Evolutionary conservation across 2,113 vertebrate species (phyloP).

Genomic region (Sceloporus undulatus): DNA sequence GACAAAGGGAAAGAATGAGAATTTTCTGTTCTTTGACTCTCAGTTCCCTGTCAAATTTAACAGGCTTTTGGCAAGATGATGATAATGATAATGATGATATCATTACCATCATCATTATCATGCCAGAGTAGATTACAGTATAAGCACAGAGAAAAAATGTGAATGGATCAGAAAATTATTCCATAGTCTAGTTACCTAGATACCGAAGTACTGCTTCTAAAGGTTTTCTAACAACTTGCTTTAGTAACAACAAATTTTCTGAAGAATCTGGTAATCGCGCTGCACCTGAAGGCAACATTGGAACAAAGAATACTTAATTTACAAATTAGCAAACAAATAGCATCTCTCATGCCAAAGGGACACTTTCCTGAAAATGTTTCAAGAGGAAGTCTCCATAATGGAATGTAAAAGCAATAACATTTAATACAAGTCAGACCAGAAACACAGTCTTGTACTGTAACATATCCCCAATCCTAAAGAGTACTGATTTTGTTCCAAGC

Average conservation of each 20-base stretch:
- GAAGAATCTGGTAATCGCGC: slow-evolving; percentile 89
- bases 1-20: not conserved
- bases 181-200: slow-evolving; percentile 82
- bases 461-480: not conserved
- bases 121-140: slow-evolving; percentile 12
- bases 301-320: slow-evolving; percentile 37
- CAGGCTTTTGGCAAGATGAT: not conserved
- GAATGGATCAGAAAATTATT: slow-evolving; percentile 20
- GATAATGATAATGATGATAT: not conserved
- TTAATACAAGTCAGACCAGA: not conserved
- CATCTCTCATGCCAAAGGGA: not conserved
- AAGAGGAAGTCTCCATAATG: not conserved
- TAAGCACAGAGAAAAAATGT: not conserved
- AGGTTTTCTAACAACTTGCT: slow-evolving; percentile 90
- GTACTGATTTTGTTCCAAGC: not conserved
- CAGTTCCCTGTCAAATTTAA: not conserved
- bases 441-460: not conserved
- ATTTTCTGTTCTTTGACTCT: not conserved
- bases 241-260: slow-evolving; percentile 86
- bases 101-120: not conserved
- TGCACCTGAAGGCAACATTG: slow-evolving; percentile 80
- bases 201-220: slow-evolving; percentile 94
- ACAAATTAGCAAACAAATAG: not conserved
- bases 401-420: not conserved
- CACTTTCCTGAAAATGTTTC: not conserved